phyloP scores from a whole-genome alignment of 2,113 vertebrate species.

The Boulengeromyrus knoepffleri region DNA sequence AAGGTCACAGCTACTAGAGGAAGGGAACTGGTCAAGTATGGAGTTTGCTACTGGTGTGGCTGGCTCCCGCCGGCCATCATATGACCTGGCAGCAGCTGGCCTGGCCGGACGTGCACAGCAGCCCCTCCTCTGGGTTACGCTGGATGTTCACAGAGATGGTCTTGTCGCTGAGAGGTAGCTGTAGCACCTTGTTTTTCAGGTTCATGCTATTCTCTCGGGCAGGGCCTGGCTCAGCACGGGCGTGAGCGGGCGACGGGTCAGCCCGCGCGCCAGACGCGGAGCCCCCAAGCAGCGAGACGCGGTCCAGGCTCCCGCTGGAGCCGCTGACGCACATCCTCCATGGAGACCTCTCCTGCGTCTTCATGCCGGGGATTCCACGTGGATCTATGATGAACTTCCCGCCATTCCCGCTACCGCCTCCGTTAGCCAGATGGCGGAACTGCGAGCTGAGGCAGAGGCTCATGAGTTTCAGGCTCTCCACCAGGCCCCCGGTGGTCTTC shows the following conservation, averaged over 20 bases:
- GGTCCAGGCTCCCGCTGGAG: slow-evolving; percentile 59
- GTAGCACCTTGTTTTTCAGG: slow-evolving; percentile 82
- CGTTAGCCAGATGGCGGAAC: slow-evolving; percentile 61
- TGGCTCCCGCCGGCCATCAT: slow-evolving; percentile 51
- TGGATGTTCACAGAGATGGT: slow-evolving; percentile 97
- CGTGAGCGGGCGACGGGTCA: slow-evolving; percentile 69
- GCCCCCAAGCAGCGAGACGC: slow-evolving; percentile 47
- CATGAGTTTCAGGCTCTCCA: slow-evolving; percentile 89
- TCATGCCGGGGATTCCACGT: slow-evolving; percentile 73
- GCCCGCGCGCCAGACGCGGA: slow-evolving; percentile 48
- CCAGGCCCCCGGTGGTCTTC: slow-evolving; percentile 69
- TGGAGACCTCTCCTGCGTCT: slow-evolving; percentile 80
- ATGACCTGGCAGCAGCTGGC: slow-evolving; percentile 96
- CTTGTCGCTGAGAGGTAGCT: slow-evolving; percentile 99
- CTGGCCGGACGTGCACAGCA: slow-evolving; percentile 78
- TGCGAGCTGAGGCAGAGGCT: slow-evolving; percentile 84
- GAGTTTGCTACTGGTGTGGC: slow-evolving; percentile 39
- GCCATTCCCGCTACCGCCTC: slow-evolving; percentile 21
- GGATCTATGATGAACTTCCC: slow-evolving; percentile 74
- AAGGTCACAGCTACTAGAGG: background rate
- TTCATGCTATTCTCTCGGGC: slow-evolving; percentile 73
- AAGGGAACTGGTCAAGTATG: slow-evolving; percentile 32
- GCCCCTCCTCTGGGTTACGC: slow-evolving; percentile 78
- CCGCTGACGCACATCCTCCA: slow-evolving; percentile 87
- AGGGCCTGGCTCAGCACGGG: slow-evolving; percentile 64